These are phyloP conservation scores for Lepidonotus clava DNA, from an alignment of 2,888 invertebrate genomes.

Conservation along the genomic window DNA sequence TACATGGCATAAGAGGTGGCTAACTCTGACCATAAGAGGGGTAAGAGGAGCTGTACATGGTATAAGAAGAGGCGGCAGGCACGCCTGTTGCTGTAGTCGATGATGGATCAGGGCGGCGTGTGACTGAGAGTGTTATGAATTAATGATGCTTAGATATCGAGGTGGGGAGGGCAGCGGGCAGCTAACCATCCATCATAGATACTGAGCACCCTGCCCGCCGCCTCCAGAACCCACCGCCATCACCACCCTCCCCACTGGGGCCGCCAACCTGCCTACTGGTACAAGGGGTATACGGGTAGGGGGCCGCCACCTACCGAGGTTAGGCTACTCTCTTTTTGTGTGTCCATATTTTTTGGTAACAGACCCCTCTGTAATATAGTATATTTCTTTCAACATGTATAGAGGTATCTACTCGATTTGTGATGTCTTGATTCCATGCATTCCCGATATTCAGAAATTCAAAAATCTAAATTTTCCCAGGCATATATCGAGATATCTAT, in stretches of 20 bases:
- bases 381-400: too few species aligned
- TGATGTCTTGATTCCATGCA: too few species aligned
- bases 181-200: conserved; percentile 45
- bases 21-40: neutral
- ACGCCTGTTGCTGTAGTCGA: conserved; percentile 30
- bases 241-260: neutral
- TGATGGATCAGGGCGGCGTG: conserved; percentile 46
- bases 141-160: conserved; percentile 40
- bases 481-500: too few species aligned
- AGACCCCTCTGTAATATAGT: too few species aligned
- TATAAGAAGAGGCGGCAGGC: neutral
- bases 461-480: too few species aligned
- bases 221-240: neutral
- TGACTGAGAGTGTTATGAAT: conserved; percentile 49
- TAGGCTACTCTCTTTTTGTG: neutral
- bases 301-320: too few species aligned
- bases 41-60: neutral
- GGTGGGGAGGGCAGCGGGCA: conserved; percentile 39
- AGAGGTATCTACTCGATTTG: too few species aligned
- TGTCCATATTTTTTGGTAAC: too few species aligned
- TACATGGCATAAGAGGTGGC: neutral
- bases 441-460: too few species aligned
- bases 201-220: neutral
- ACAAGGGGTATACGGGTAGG: neutral
- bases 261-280: neutral